Evolutionary conservation across 1,140 invertebrate genomes (phyloP).

Genomic region (Drosophila santomea): DNA sequence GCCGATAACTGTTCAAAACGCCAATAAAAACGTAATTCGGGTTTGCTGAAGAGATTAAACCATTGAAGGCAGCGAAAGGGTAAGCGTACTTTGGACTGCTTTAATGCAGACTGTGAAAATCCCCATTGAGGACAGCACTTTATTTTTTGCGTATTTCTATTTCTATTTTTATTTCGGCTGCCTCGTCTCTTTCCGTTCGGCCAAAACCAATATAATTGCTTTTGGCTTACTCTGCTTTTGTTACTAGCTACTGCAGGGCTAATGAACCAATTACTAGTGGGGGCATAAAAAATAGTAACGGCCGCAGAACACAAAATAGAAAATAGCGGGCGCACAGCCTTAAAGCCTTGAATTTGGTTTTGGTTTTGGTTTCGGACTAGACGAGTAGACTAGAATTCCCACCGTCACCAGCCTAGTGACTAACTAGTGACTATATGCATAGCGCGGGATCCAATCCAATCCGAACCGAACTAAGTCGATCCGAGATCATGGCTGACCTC

Average conservation of each 20-base stretch:
- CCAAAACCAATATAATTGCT: constrained; percentile 60
- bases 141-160: not conserved
- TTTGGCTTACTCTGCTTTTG: constrained; percentile 8
- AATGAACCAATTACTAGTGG: constrained; percentile 74
- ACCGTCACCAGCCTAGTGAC: constrained; percentile 52
- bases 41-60: not conserved
- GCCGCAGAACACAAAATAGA: constrained; percentile 36
- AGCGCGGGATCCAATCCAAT: constrained; percentile 38
- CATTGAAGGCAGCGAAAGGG: not conserved
- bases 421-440: constrained; percentile 46
- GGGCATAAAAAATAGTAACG: constrained; percentile 68
- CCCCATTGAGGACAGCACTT: constrained; percentile 14
- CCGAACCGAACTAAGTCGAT: constrained; percentile 3
- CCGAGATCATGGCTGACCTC: constrained; percentile 73
- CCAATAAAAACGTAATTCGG: constrained; percentile 21
- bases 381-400: constrained; percentile 62
- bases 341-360: constrained; percentile 31
- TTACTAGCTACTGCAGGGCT: constrained; percentile 66
- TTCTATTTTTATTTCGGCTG: constrained; percentile 5
- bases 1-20: not conserved
- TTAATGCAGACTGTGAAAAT: constrained; percentile 44
- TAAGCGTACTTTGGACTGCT: constrained; percentile 31
- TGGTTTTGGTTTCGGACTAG: not conserved
- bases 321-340: constrained; percentile 40
- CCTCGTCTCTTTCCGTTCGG: not conserved